Base-by-base conservation (phyloP, 2,888 invertebrate genomes). In the Sphaerophoria rueppellii region DNA sequence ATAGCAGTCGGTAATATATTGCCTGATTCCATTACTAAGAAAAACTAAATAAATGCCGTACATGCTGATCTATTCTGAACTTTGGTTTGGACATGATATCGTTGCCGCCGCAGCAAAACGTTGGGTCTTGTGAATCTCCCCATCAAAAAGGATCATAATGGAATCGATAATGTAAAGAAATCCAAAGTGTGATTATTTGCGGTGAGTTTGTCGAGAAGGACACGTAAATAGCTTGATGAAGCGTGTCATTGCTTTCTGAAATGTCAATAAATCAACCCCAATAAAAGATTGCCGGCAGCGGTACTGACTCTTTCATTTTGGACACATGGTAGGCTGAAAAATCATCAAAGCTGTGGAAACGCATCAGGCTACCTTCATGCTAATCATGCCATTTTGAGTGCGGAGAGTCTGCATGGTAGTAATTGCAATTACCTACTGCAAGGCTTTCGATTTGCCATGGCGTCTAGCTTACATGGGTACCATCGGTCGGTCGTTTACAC, bases 381-480 rank as follows among this genome's bases (percentile, higher is more conserved):
- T 83, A 83, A 83, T 83, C 83, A 83, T 80, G 83, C 67, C 80
- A 75, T 80, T 83, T 75, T 14, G 75, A 75, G 69, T 52, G 80
- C 57, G 43, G 81, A 63, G 73, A 77, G 85, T 58, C 76, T 34
- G 24, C 24, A 85, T 81, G 85, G 85, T 81, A 77, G 81, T 85
- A 85, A 85, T 81, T 85, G 85, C 85, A 85, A 85, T 85, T 85
- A 85, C 81, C 85, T 81, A 85, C 85, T 85, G 85, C 85, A 69
- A 85, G 76, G 58, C 85, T 85, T 24, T 54, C 76, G 65, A 85
- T 85, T 85, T 81, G 85, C 55, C 73, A 81, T 77, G 77, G 73
- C 61, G 72, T 63, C 70, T 76, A 58, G 76, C 54, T 65, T 82
- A 32, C 82, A 37, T 69, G 12, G 54, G 4, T 58, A 54, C 43